These are phyloP conservation scores for Mionectes macconnelli DNA, from an alignment of 2,113 vertebrate species.

Conservation along the genomic window DNA sequence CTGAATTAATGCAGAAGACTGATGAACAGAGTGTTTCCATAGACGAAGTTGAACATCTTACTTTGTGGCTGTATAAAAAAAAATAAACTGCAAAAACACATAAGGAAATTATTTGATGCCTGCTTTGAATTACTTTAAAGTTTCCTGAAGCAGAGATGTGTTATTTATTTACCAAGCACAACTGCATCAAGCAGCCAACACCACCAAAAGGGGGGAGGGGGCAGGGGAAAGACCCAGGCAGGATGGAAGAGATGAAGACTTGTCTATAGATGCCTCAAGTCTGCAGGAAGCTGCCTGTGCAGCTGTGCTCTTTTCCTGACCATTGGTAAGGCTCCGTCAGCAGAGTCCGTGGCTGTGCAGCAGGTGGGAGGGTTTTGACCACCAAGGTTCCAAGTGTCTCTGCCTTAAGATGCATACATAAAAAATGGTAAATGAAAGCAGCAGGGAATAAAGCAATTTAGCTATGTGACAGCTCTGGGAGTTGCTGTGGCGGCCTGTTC, in stretches of 20 bases:
- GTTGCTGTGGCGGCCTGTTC: background rate
- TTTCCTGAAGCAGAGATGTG: background rate
- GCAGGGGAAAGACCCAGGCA: background rate
- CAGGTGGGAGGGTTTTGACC: background rate
- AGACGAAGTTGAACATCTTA: background rate
- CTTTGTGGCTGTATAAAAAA: background rate
- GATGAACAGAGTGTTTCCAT: background rate
- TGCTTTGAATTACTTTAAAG: background rate
- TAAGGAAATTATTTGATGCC: background rate
- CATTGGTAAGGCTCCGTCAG: rapidly evolving
- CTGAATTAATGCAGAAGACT: background rate
- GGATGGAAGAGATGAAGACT: background rate
- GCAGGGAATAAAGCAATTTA: background rate
- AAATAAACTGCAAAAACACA: background rate
- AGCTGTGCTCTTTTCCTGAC: background rate
- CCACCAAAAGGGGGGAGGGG: rapidly evolving
- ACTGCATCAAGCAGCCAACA: background rate
- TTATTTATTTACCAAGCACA: background rate
- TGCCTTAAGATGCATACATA: background rate
- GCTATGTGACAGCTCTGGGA: background rate
- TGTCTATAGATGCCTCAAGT: background rate
- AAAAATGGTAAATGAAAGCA: background rate
- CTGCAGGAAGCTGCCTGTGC: background rate
- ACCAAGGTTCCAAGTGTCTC: background rate
- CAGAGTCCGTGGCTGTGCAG: background rate